These are phyloP conservation scores for Tautogolabrus adspersus DNA, from an alignment of 2,113 vertebrate species.

Conservation along the genomic window DNA sequence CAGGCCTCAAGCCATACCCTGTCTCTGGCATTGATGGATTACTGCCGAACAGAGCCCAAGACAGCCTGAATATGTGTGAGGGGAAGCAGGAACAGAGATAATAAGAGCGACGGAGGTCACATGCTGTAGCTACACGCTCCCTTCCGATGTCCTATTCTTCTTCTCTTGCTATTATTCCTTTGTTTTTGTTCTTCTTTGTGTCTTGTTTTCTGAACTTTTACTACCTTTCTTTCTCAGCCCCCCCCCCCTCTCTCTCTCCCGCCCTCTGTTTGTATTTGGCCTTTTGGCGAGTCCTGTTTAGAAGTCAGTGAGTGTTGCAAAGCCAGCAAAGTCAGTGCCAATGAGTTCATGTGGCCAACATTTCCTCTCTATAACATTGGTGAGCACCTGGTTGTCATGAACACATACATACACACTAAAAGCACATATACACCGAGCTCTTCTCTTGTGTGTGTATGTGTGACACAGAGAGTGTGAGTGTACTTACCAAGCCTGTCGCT, in stretches of 20 bases:
- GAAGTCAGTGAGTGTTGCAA: slow-evolving; percentile 25
- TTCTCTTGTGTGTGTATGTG: slow-evolving; percentile 16
- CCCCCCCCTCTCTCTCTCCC: not conserved
- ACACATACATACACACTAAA: slow-evolving; percentile 45
- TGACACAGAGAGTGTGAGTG: slow-evolving; percentile 42
- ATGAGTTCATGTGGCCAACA: slow-evolving; percentile 57
- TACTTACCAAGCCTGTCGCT: slow-evolving; percentile 56
- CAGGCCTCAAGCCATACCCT: slow-evolving; percentile 59
- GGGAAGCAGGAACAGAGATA: slow-evolving; percentile 57
- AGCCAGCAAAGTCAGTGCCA: slow-evolving; percentile 50
- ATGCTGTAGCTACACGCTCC: slow-evolving; percentile 29
- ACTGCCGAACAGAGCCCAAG: slow-evolving; percentile 48
- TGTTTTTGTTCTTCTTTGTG: slow-evolving; percentile 3
- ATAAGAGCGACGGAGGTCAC: slow-evolving; percentile 42
- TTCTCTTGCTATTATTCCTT: slow-evolving; percentile 8
- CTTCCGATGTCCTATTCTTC: slow-evolving; percentile 14
- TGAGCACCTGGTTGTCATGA: slow-evolving; percentile 71
- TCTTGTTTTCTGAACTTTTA: not conserved
- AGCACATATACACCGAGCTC: slow-evolving; percentile 36
- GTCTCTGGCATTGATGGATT: slow-evolving; percentile 67
- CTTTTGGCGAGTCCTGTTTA: slow-evolving; percentile 41
- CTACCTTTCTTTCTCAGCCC: not conserved
- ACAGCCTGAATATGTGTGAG: slow-evolving; percentile 53
- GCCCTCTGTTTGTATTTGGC: slow-evolving; percentile 35
- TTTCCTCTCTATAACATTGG: slow-evolving; percentile 48